Conservation (phyloP, 2,888 invertebrate genomes). For the Xestia rhomboidea region DNA sequence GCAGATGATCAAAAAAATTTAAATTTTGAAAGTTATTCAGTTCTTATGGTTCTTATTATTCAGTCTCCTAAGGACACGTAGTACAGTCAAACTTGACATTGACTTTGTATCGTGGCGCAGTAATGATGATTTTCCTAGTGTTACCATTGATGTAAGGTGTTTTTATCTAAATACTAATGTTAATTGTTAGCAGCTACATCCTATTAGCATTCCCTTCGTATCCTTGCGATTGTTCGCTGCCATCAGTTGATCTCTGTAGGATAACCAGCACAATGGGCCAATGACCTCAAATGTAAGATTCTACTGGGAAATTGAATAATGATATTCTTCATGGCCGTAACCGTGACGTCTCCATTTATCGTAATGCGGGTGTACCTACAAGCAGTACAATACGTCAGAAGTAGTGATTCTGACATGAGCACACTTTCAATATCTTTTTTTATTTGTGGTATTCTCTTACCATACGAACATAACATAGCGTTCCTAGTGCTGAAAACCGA, state of each 20-base stretch:
- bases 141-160: not conserved
- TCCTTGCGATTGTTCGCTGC: conserved; percentile 49
- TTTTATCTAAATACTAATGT: conserved; percentile 5
- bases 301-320: conserved; percentile 51
- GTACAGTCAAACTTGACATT: not conserved
- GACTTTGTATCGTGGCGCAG: not conserved
- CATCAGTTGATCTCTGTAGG: conserved; percentile 48
- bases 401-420: not conserved
- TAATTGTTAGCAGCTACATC: conserved; percentile 51
- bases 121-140: not conserved
- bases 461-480: not conserved
- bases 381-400: not conserved
- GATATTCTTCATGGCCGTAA: conserved; percentile 31
- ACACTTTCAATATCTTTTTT: not conserved
- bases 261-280: conserved; percentile 51
- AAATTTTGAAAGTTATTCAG: not conserved
- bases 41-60: too few relatives aligned
- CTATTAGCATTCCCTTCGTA: conserved; percentile 51
- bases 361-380: conserved; percentile 3
- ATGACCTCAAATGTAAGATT: conserved; percentile 46
- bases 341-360: conserved; percentile 38
- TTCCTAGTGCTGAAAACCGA: not conserved
- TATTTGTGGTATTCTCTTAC: not conserved
- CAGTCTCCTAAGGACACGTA: conserved; percentile 17
- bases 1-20: too few relatives aligned